A percentile compares a stretch with the other conserved stretches of the same genome.
Conservation (phyloP, 2,113 vertebrate genomes). For the Coptodon rendalli region DNA sequence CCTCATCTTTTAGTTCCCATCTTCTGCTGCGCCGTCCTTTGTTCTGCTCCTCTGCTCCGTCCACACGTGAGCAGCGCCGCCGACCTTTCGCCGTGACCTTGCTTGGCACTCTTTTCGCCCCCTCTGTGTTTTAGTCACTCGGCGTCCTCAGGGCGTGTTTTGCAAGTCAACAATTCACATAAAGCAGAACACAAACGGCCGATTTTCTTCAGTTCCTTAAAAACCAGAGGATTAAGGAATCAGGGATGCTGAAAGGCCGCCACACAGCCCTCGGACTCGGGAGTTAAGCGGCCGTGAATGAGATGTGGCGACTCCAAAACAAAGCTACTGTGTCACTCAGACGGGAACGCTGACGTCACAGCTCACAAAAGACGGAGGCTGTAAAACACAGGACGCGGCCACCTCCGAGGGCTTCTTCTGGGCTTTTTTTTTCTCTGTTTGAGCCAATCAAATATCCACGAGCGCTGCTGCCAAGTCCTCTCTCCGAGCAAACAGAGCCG, state of each 20-base stretch:
- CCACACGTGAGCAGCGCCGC: neutral
- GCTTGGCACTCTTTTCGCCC: neutral
- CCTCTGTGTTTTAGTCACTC: neutral
- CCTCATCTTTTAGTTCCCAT: neutral
- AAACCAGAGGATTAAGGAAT: conserved; percentile 52
- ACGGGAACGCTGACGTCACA: conserved; percentile 39
- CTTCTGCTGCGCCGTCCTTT: neutral
- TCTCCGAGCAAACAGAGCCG: neutral
- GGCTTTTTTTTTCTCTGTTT: neutral
- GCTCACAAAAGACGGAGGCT: conserved; percentile 5
- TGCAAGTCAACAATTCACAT: conserved; percentile 41
- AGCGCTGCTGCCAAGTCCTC: neutral
- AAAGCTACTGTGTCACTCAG: conserved; percentile 44
- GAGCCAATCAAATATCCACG: neutral
- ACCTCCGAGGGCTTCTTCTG: neutral
- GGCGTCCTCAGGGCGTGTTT: conserved; percentile 5
- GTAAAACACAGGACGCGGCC: neutral
- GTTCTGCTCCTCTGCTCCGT: neutral
- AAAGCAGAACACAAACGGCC: conserved; percentile 29
- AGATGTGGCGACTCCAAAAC: conserved; percentile 46
- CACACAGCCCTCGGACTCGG: neutral
- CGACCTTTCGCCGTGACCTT: conserved; percentile 30
- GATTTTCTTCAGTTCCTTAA: conserved; percentile 27
- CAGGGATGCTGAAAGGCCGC: conserved; percentile 33
- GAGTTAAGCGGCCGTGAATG: conserved; percentile 62